phyloP scores from a whole-genome alignment of 64 coral and sea anemone genomes.

The Montipora efflorescens region DNA sequence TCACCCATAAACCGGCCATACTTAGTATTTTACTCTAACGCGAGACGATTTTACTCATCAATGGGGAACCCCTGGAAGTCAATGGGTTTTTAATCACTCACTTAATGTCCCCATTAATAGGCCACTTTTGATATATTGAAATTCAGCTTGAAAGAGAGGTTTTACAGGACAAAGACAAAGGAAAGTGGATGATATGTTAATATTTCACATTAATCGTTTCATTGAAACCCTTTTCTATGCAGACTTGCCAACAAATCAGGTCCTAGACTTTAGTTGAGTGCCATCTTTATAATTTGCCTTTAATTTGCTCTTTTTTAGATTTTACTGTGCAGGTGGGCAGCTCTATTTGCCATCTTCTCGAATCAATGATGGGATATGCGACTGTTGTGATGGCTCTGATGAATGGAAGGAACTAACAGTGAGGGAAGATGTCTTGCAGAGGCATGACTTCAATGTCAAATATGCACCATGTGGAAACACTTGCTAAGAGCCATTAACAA shows the following conservation, averaged over 20 bases:
- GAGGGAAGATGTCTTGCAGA: constrained; percentile 51
- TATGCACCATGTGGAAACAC: constrained; percentile 69
- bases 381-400: constrained; percentile 84
- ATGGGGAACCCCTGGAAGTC: too few species aligned
- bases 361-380: constrained; percentile 82
- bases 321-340: constrained; percentile 53
- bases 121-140: too few species aligned
- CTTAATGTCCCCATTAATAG: too few species aligned
- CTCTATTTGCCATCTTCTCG: constrained; percentile 55
- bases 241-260: neutral
- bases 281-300: too few species aligned
- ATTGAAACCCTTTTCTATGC: neutral
- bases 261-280: too few species aligned
- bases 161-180: too few species aligned
- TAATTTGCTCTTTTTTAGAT: constrained; percentile 31
- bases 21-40: too few species aligned
- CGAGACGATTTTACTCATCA: too few species aligned
- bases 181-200: too few species aligned
- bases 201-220: neutral
- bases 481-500: neutral
- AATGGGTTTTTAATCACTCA: too few species aligned
- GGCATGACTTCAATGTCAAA: constrained; percentile 57
- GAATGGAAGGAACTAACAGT: constrained; percentile 66
- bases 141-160: too few species aligned
- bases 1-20: too few species aligned